phyloP scores from a whole-genome alignment of 2,888 invertebrate genomes.

The Philopedon plagiatum region DNA sequence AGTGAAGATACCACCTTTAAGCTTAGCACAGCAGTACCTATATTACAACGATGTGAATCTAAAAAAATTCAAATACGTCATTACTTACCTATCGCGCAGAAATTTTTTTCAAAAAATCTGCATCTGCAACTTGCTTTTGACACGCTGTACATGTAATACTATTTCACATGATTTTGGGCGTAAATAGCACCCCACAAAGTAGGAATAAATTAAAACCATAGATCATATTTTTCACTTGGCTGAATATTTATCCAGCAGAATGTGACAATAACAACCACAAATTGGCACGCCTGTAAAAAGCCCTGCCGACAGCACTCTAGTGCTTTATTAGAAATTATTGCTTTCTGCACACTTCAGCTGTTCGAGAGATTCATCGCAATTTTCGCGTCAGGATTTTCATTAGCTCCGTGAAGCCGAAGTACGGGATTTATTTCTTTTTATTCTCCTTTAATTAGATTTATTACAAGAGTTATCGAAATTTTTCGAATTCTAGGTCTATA shows the following conservation, averaged over 20 bases:
- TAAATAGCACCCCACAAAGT: too few species aligned
- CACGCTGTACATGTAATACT: too few species aligned
- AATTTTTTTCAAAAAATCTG: too few species aligned
- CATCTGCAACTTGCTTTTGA: too few species aligned
- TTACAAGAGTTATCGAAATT: constrained; percentile 1
- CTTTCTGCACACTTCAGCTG: constrained; percentile 47
- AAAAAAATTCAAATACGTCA: too few species aligned
- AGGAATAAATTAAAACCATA: constrained; percentile 35
- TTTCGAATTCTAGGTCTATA: not conserved
- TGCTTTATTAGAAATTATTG: constrained; percentile 48
- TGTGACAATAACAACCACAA: constrained; percentile 42
- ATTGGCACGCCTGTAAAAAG: constrained; percentile 45
- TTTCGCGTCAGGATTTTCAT: constrained; percentile 45
- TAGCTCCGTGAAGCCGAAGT: constrained; percentile 35
- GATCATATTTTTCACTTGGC: constrained; percentile 38
- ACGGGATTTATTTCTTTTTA: constrained; percentile 36
- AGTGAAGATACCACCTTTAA: too few species aligned
- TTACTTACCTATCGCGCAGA: too few species aligned
- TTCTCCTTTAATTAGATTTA: constrained; percentile 37
- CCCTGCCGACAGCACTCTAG: constrained; percentile 39
- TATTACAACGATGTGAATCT: too few species aligned
- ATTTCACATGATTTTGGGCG: too few species aligned
- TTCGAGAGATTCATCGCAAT: constrained; percentile 46
- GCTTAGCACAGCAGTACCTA: too few species aligned
- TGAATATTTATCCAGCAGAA: constrained; percentile 40